phyloP scores from a whole-genome alignment of 2,113 vertebrate genomes.

The Puma concolor region DNA sequence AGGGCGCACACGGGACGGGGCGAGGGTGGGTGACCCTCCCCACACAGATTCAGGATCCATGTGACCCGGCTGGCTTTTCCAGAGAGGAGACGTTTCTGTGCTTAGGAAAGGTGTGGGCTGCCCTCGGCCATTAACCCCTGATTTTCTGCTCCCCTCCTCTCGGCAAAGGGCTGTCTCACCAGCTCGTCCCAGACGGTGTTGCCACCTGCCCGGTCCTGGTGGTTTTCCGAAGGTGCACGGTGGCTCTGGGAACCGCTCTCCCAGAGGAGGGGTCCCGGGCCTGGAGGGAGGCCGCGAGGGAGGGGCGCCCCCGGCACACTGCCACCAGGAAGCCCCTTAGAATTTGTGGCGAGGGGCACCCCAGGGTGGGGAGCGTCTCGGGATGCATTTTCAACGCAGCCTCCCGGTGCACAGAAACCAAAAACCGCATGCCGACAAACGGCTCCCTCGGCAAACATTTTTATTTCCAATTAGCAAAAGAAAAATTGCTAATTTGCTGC shows the following conservation, averaged over 20 bases:
- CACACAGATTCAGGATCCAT: fast-evolving
- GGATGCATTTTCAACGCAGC: constrained; percentile 74
- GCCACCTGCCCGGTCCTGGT: neutral
- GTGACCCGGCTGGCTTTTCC: neutral
- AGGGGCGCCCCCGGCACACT: neutral
- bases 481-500: constrained; percentile 96
- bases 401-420: constrained; percentile 79
- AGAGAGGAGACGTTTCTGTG: neutral
- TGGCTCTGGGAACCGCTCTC: neutral
- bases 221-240: neutral
- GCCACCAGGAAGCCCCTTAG: constrained; percentile 39
- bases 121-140: neutral
- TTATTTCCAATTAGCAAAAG: constrained; percentile 96
- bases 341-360: constrained; percentile 74
- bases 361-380: constrained; percentile 68
- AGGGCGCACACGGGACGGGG: fast-evolving
- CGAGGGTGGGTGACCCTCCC: fast-evolving
- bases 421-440: constrained; percentile 85
- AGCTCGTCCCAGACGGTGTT: neutral
- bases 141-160: neutral
- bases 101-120: neutral
- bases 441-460: constrained; percentile 93
- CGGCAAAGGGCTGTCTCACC: neutral
- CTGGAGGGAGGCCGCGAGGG: fast-evolving
- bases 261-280: neutral